Conservation (phyloP, 2,888 invertebrate species). For the Cosmorhoe ocellata region DNA sequence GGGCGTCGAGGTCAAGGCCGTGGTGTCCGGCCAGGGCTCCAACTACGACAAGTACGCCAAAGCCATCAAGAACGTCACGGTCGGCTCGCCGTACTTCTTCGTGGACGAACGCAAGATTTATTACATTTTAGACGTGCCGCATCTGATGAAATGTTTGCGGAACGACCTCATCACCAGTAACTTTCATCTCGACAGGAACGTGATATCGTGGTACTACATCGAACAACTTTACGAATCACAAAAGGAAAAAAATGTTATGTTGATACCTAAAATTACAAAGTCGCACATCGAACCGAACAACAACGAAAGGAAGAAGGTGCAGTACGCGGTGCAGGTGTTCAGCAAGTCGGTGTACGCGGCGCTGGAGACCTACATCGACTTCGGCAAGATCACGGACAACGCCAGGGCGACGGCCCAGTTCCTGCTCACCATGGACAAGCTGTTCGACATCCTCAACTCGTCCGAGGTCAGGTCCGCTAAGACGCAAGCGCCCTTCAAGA, state of each 20-base stretch:
- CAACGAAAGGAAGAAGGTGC: slow-evolving; percentile 33
- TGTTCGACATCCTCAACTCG: slow-evolving; percentile 37
- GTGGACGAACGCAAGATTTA: slow-evolving; percentile 30
- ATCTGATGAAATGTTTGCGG: slow-evolving; percentile 23
- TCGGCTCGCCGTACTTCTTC: slow-evolving; percentile 29
- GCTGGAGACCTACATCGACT: slow-evolving; percentile 33
- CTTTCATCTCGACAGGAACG: slow-evolving; percentile 30
- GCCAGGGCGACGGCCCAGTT: slow-evolving; percentile 33
- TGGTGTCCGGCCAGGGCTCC: slow-evolving; percentile 24
- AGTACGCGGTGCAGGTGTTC: slow-evolving; percentile 32
- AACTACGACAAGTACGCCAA: slow-evolving; percentile 24
- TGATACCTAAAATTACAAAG: slow-evolving; percentile 36
- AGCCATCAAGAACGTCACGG: slow-evolving; percentile 20
- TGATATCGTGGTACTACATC: slow-evolving; percentile 25
- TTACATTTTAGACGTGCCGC: slow-evolving; percentile 30
- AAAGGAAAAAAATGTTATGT: slow-evolving; percentile 30
- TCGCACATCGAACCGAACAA: slow-evolving; percentile 33
- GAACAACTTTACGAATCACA: slow-evolving; percentile 31
- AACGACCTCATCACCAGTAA: slow-evolving; percentile 34
- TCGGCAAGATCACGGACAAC: slow-evolving; percentile 27
- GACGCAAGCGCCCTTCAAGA: slow-evolving; percentile 33
- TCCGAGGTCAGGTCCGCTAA: slow-evolving; percentile 11
- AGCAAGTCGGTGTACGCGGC: slow-evolving; percentile 37
- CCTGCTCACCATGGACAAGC: slow-evolving; percentile 32
- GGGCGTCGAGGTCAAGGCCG: slow-evolving; percentile 20